Evolutionary conservation across 2,113 vertebrate species (phyloP).

Genomic region (Gymnogyps californianus): DNA sequence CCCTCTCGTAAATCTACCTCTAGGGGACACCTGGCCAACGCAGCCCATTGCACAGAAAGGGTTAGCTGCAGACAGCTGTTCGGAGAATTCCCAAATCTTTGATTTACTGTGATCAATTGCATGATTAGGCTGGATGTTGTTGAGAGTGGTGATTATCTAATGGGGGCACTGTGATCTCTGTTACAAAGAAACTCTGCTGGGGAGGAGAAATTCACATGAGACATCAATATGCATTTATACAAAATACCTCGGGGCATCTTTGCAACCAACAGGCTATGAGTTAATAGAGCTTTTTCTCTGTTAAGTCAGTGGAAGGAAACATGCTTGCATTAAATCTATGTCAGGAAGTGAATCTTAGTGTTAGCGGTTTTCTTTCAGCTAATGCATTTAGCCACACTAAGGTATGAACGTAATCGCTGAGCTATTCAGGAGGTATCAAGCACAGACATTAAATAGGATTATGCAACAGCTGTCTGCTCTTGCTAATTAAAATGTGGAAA

Average conservation of each 20-base stretch:
- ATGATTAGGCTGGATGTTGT: neutral
- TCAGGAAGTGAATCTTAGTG: neutral
- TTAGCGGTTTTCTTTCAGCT: neutral
- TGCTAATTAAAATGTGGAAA: conserved; percentile 55
- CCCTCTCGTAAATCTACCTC: neutral
- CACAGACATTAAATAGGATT: conserved; percentile 41
- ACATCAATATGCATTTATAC: conserved; percentile 8
- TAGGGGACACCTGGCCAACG: neutral
- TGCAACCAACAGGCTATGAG: neutral
- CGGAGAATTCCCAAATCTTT: neutral
- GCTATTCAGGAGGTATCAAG: neutral
- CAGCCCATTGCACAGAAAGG: neutral
- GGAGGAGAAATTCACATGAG: neutral
- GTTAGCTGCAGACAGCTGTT: neutral
- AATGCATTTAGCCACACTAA: neutral
- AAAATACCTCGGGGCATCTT: neutral
- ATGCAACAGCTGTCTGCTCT: neutral
- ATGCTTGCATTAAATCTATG: neutral
- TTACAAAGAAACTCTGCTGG: conserved; percentile 8
- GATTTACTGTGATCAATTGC: neutral
- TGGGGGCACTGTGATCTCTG: neutral
- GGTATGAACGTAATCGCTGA: conserved; percentile 16
- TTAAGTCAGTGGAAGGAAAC: neutral
- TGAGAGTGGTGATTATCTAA: neutral
- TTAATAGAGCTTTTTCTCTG: conserved; percentile 4